Base-by-base conservation (phyloP, 1,140 invertebrate genomes). In the Sitodiplosis mosellana region DNA sequence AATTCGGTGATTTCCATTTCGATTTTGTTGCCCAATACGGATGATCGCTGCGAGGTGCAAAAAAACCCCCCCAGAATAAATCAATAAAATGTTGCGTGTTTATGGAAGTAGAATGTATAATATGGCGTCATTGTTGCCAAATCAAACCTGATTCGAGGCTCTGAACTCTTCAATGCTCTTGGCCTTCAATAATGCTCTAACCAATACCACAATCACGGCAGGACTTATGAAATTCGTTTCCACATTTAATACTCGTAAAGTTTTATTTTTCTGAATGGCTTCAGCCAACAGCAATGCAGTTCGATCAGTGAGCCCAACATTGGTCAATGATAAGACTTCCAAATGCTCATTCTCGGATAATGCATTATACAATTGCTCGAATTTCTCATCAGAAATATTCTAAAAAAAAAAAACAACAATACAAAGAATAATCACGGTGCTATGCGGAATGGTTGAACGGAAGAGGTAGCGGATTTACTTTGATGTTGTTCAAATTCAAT, bases 401-500 rank as follows among this genome's bases (percentile, higher is more conserved):
- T 96, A 68, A 72, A 46, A 54, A 56, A 54, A 52, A 50, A 60
- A 43, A 48, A 49, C 36, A 38, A 51, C 38, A 53, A 19, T 36
- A 22, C 33, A 33, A 27, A 48, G 14, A 49, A 19, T 27, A 41
- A 38, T 20, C n/a, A 27, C 11, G 12, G 2, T 2, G 6, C 11
- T 42, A 42, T 42, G 41, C 4, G 7, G 19, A 17, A 17, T 3
- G 19, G 7, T 2, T 10, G 15, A 38, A 38, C 5, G 4, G 27
- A 38, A n/a, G 14, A 38, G 14, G 12, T 7, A 38, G 5, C 12
- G 36, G 15, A 48, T 7, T 21, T 37, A 89, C 87, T 75, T 89
- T 92, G 70, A 96, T 95, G 70, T 96, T 96, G 72, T 96, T 96
- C 76, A 88, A 90, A 70, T 96, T 96, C 58, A 96, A 74, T 67